A percentile compares a stretch with the other conserved stretches of the same genome.
These are phyloP conservation scores for Falco novaeseelandiae DNA, from an alignment of 2,797 vertebrate species.

Conservation along the genomic window DNA sequence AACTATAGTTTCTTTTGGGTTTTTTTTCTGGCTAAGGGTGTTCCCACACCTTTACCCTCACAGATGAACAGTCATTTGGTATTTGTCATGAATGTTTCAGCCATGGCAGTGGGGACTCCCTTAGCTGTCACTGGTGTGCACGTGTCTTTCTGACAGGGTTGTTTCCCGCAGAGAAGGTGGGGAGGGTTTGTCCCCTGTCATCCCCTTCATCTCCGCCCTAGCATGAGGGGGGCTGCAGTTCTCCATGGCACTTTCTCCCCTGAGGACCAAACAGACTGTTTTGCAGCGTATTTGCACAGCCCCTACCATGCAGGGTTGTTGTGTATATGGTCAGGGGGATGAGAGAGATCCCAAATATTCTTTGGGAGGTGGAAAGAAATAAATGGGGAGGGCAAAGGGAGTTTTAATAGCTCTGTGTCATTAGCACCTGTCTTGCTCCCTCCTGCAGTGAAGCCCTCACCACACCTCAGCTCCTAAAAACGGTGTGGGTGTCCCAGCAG, in stretches of 20 bases:
- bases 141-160: not conserved
- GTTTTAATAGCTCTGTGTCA: not conserved
- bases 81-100: too few relatives aligned
- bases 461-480: not conserved
- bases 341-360: not conserved
- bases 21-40: not conserved
- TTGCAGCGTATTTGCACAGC: not conserved
- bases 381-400: not conserved
- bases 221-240: not conserved
- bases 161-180: too few relatives aligned
- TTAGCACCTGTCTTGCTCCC: not conserved
- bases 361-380: not conserved
- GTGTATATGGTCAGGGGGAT: too few relatives aligned
- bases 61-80: not conserved
- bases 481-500: rapidly evolving
- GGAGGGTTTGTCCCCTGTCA: not conserved
- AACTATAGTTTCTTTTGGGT: not conserved
- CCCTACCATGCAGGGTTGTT: not conserved
- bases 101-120: too few relatives aligned
- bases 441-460: not conserved
- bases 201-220: not conserved
- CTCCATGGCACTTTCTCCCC: not conserved
- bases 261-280: not conserved
- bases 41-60: not conserved
- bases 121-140: rapidly evolving